These are phyloP conservation scores for Orchesellides sinensis DNA, from an alignment of 2,888 invertebrate species.

Conservation along the genomic window DNA sequence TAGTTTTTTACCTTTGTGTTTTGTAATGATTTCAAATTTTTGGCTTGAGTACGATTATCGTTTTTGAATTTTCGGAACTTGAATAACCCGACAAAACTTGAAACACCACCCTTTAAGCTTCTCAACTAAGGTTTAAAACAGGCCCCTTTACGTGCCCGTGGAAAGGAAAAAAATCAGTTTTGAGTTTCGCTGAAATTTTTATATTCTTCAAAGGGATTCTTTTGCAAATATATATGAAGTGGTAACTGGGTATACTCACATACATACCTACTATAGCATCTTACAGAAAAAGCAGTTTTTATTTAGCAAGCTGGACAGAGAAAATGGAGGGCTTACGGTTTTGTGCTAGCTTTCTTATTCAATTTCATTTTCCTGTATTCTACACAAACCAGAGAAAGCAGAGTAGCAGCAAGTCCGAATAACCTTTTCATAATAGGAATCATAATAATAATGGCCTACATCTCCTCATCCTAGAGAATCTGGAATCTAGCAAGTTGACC, in stretches of 20 bases:
- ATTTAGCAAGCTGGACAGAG: neutral
- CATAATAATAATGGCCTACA: conserved; percentile 10
- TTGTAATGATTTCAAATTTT: too few relatives aligned
- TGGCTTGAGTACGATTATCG: too few relatives aligned
- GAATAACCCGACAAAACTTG: too few relatives aligned
- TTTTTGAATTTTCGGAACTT: too few relatives aligned
- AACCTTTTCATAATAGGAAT: conserved; percentile 10
- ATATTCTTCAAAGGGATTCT: neutral
- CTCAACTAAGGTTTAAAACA: too few relatives aligned
- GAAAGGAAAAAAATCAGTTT: neutral
- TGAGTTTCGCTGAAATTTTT: neutral
- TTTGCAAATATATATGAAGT: neutral
- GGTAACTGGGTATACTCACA: neutral
- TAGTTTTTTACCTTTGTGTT: too few relatives aligned
- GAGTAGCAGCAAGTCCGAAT: neutral
- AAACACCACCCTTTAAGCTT: too few relatives aligned
- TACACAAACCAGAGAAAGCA: neutral
- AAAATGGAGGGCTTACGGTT: conserved; percentile 12
- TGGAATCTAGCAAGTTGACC: conserved; percentile 27
- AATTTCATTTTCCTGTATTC: conserved; percentile 21
- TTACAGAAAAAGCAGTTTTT: too few relatives aligned
- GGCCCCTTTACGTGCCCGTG: too few relatives aligned
- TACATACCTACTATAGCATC: neutral
- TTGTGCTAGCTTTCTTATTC: neutral
- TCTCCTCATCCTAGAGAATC: conserved; percentile 5